A percentile compares a stretch with the other conserved stretches of the same genome.
Conservation (phyloP, 2,113 vertebrate genomes). For the Xiphophorus maculatus region DNA sequence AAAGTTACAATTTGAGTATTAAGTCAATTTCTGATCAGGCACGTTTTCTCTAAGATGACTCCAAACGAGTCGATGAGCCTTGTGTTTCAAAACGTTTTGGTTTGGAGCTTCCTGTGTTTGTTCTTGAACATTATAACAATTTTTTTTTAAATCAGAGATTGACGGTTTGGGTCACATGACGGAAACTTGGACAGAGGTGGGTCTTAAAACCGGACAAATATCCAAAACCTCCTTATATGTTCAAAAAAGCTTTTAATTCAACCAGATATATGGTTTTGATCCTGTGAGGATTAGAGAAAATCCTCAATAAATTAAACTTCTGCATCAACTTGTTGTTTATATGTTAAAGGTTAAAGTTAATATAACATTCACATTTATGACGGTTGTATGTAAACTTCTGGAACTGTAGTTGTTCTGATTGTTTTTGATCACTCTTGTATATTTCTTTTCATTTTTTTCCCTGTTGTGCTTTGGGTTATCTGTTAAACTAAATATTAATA, state of each 20-base stretch:
- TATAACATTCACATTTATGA: neutral
- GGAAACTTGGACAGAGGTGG: neutral
- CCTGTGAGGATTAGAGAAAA: neutral
- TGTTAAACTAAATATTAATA: slow-evolving; percentile 14
- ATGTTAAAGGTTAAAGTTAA: neutral
- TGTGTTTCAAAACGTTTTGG: neutral
- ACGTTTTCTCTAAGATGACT: neutral
- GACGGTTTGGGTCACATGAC: neutral
- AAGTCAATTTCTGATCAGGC: too few species aligned
- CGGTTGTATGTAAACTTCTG: neutral
- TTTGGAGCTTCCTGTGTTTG: neutral
- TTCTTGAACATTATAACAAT: neutral
- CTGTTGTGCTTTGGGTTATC: slow-evolving; percentile 8
- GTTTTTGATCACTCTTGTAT: slow-evolving; percentile 4
- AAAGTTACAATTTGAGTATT: too few species aligned
- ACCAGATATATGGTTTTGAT: neutral
- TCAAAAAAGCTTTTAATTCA: neutral
- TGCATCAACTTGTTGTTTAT: too few species aligned
- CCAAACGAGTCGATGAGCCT: neutral
- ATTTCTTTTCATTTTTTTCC: slow-evolving; percentile 16
- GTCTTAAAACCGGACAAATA: neutral
- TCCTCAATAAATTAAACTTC: neutral
- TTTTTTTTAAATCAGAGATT: neutral
- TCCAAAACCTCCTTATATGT: neutral
- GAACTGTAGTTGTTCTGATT: neutral